These are phyloP conservation scores for Lasius fuliginosus DNA, from an alignment of 2,888 invertebrate genomes.

Conservation along the genomic window DNA sequence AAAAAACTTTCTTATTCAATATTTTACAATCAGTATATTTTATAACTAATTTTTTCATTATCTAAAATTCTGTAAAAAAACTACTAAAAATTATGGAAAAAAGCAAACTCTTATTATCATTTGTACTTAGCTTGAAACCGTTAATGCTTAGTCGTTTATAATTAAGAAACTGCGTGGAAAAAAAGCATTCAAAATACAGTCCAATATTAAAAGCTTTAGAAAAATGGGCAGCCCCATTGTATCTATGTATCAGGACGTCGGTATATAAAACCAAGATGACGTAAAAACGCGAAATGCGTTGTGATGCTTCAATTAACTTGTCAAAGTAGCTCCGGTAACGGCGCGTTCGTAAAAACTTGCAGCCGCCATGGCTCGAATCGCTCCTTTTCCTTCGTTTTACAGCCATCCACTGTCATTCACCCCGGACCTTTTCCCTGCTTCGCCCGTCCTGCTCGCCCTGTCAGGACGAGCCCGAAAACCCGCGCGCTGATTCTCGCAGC, in stretches of 20 bases:
- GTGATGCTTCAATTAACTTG: constrained; percentile 45
- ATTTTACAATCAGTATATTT: background rate
- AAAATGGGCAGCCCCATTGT: background rate
- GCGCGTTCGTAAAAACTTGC: constrained; percentile 32
- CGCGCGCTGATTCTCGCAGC: constrained; percentile 44
- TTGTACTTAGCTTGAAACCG: background rate
- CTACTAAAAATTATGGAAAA: background rate
- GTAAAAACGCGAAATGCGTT: constrained; percentile 18
- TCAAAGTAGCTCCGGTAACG: constrained; percentile 44
- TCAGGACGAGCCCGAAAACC: background rate
- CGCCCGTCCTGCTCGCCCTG: constrained; percentile 7
- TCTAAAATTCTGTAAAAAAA: background rate
- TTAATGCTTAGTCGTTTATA: background rate
- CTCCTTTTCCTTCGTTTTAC: constrained; percentile 40
- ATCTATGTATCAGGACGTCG: background rate
- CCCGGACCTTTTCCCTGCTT: background rate
- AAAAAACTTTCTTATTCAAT: background rate
- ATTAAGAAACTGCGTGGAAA: background rate
- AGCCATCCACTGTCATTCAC: constrained; percentile 29
- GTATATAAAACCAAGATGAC: background rate
- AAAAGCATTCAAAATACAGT: background rate
- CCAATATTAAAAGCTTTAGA: background rate
- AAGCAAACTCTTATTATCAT: background rate
- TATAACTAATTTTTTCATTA: background rate
- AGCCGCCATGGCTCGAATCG: background rate